Evolutionary conservation across 2,113 vertebrate genomes (phyloP).

Genomic region (Nycticebus coucang): DNA sequence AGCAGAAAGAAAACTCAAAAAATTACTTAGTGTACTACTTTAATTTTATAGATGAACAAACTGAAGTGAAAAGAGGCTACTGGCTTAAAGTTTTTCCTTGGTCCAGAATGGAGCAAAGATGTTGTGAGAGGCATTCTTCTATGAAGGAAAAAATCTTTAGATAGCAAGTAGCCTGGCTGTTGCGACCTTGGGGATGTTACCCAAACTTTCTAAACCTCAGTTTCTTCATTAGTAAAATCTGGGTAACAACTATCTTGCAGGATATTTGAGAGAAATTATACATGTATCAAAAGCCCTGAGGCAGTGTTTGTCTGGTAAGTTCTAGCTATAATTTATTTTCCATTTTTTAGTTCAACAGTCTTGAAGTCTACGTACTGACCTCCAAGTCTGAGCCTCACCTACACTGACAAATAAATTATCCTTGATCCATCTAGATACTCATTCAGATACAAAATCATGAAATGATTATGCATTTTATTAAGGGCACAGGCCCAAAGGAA

Average conservation of each 20-base stretch:
- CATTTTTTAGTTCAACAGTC: not conserved
- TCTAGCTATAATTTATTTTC: conserved; percentile 22
- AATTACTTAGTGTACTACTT: not conserved
- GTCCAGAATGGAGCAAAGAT: not conserved
- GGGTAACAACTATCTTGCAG: not conserved
- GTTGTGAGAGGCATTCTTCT: not conserved
- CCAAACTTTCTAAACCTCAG: not conserved
- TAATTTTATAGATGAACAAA: not conserved
- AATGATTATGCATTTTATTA: not conserved
- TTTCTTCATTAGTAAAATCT: not conserved
- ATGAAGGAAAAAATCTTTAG: not conserved
- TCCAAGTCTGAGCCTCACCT: not conserved
- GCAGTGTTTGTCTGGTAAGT: not conserved
- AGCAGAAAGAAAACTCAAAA: not conserved
- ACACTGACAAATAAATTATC: not conserved
- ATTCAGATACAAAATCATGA: not conserved
- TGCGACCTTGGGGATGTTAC: not conserved
- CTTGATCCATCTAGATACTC: not conserved
- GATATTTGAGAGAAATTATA: not conserved
- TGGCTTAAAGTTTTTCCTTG: conserved; percentile 22
- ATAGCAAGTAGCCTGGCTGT: not conserved
- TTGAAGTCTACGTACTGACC: not conserved
- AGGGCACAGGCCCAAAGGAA: not conserved
- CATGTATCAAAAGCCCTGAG: not conserved
- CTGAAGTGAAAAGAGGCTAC: not conserved